Evolutionary conservation across 2,888 invertebrate species (phyloP).

Genomic region (Dastarcus helophoroides): DNA sequence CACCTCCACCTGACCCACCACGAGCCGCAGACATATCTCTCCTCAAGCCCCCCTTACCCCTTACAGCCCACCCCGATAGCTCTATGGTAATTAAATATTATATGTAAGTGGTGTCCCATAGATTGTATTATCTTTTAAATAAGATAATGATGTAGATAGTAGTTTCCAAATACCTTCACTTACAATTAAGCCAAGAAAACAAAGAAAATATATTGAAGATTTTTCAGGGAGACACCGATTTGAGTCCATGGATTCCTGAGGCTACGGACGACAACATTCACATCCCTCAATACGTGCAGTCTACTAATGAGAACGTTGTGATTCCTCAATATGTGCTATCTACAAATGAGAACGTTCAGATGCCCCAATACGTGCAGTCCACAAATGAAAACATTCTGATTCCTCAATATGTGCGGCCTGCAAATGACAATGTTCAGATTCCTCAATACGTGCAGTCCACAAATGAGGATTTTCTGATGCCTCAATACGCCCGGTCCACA

Average conservation of each 20-base stretch:
- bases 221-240: slow-evolving; percentile 42
- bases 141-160: too few relatives aligned
- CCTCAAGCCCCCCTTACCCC: slow-evolving; percentile 49
- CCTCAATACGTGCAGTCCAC: slow-evolving; percentile 28
- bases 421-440: slow-evolving; percentile 29
- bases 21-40: slow-evolving; percentile 49
- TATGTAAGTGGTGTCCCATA: slow-evolving; percentile 40
- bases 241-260: slow-evolving; percentile 36
- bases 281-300: slow-evolving; percentile 29
- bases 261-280: slow-evolving; percentile 27
- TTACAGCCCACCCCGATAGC: slow-evolving; percentile 39
- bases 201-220: too few relatives aligned
- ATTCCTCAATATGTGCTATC: too few relatives aligned
- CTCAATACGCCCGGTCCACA: too few relatives aligned
- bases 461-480: too few relatives aligned
- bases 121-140: slow-evolving; percentile 8
- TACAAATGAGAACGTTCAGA: slow-evolving; percentile 28
- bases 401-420: too few relatives aligned
- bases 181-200: too few relatives aligned
- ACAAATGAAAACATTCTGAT: too few relatives aligned
- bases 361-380: slow-evolving; percentile 29
- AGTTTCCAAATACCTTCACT: too few relatives aligned
- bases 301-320: too few relatives aligned
- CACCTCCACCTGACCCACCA: slow-evolving; percentile 49
- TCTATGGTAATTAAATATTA: slow-evolving; percentile 44